These are phyloP conservation scores for Thamnophis sirtalis DNA, from an alignment of 2,113 vertebrate species.

Conservation along the genomic window DNA sequence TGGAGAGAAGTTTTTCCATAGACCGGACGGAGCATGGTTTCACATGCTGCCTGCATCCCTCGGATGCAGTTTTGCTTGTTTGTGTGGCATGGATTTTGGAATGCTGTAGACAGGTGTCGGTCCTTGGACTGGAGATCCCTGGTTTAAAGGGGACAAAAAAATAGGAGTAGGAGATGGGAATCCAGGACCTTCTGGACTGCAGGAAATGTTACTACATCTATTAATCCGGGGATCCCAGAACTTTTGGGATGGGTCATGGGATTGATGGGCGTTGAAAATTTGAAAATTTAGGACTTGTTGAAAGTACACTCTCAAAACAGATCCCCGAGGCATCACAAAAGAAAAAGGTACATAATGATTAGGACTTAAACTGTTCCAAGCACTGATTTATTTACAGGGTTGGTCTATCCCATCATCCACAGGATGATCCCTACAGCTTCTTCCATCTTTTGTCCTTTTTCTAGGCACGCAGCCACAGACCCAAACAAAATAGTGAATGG, in stretches of 20 bases:
- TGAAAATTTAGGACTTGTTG: neutral
- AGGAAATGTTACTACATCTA: neutral
- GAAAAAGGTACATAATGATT: neutral
- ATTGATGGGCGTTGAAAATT: neutral
- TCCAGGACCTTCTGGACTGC: neutral
- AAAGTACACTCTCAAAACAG: neutral
- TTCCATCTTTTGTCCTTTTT: neutral
- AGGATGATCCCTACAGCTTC: neutral
- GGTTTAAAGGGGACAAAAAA: neutral
- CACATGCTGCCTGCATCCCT: too few species aligned
- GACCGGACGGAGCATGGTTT: too few species aligned
- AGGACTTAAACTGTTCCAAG: neutral
- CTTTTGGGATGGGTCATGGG: neutral
- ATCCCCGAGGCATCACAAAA: neutral
- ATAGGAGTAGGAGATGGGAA: neutral
- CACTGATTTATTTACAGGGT: neutral
- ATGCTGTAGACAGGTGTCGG: too few species aligned
- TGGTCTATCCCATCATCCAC: neutral
- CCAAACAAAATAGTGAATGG: neutral
- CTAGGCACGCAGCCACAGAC: neutral
- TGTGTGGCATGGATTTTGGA: too few species aligned
- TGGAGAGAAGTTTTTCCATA: too few species aligned
- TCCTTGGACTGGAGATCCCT: rapidly evolving
- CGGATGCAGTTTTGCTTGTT: too few species aligned
- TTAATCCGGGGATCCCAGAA: neutral